These are phyloP conservation scores for Drosophila varians DNA, from an alignment of 1,140 invertebrate genomes.

Conservation along the genomic window DNA sequence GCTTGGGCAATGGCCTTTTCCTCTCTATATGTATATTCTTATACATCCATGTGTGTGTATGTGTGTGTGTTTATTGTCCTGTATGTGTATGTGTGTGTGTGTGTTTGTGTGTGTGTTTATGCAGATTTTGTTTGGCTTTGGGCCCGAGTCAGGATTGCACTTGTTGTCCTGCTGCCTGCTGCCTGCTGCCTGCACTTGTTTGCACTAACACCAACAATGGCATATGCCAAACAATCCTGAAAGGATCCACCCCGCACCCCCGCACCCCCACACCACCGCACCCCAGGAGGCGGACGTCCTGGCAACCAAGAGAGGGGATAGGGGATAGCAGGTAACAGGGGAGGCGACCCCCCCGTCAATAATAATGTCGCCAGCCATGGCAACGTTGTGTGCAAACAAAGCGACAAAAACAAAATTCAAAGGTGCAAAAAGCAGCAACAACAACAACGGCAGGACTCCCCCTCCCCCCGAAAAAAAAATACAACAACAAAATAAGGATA, in stretches of 20 bases:
- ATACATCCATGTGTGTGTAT: background rate
- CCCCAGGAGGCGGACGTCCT: no score
- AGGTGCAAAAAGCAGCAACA: background rate
- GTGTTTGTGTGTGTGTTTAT: conserved; percentile 48
- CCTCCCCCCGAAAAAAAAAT: conserved; percentile 1
- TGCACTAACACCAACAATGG: conserved; percentile 40
- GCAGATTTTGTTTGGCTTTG: conserved; percentile 43
- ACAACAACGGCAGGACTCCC: no score
- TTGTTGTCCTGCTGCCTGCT: conserved; percentile 17
- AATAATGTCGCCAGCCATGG: conserved; percentile 52
- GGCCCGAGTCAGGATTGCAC: conserved; percentile 11
- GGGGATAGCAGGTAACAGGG: no score
- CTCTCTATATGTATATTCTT: background rate
- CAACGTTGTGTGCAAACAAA: conserved; percentile 44
- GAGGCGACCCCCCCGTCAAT: conserved; percentile 7
- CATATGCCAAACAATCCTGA: conserved; percentile 29
- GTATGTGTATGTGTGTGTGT: background rate
- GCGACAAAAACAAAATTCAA: conserved; percentile 25
- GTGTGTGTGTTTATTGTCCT: conserved; percentile 8
- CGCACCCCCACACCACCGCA: no score
- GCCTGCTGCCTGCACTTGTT: conserved; percentile 8
- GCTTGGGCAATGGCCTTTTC: conserved; percentile 17
- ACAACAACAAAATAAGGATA: background rate
- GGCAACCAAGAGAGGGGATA: no score
- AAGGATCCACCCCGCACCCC: background rate